Evolutionary conservation across 2,888 invertebrate genomes (phyloP), one percentile per base, ranked within the genome.

Genomic region (Thecophora atra): DNA sequence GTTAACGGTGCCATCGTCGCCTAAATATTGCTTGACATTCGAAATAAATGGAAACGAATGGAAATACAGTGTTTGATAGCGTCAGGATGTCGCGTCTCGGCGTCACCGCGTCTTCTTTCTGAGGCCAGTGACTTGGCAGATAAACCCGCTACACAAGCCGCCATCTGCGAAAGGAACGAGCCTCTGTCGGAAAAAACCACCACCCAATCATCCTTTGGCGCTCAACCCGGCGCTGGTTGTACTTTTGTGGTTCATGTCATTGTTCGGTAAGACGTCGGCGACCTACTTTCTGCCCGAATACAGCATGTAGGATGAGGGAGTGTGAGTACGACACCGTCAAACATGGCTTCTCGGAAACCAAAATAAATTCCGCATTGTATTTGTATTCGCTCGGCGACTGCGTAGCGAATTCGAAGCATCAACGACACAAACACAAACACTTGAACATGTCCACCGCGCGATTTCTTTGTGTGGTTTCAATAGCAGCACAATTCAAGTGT

Each of bases 31-130:
- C 28, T 26, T 52, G 26, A 56, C 17, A 42, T 68, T 56, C 26
- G 44, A 26, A 68, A 44, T 58, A 56, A 42, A 68, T 37, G 56
- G 24, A 54, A 58, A 58, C 58, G 42, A 42, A 58, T 44, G 21
- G 19, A 19, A 6, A 26, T 58, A 44, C 56, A 42, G n/a, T 19
- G 64, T 56, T 54, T 37, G 66, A 37, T 72, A 81, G 77, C 82
- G 84, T 78, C 83, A 80, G 68, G 70, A 75, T 78, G 84, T 76
- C 84, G 81, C 82, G 84, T 76, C 84, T 77, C 74, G 72, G 71
- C 79, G 84, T 80, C 83, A 79, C 63, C 76, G 72, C 73, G 72
- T 69, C 69, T 69, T 74, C 75, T 73, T 73, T 73, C 73, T 72
- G 67, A 78, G 79, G 79, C 67, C n/a, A n/a, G n/a, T n/a, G n/a